phyloP scores from a whole-genome alignment of 2,888 invertebrate species.

The Orgyia antiqua region DNA sequence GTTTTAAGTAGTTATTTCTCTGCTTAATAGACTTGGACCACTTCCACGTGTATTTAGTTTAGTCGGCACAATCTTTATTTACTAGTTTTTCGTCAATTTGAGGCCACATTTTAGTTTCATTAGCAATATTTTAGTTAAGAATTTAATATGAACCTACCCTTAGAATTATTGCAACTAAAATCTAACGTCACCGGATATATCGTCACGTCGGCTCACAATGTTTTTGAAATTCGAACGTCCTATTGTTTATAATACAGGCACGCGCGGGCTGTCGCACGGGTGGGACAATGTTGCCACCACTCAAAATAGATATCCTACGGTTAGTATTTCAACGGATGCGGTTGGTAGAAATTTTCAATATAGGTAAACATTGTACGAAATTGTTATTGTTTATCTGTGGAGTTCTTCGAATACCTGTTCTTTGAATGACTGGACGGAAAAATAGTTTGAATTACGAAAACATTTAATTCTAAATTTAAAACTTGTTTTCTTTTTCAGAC shows the following conservation, averaged over 20 bases:
- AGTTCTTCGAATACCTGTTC: slow-evolving; percentile 22
- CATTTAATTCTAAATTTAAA: slow-evolving; percentile 3
- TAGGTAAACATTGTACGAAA: slow-evolving; percentile 32
- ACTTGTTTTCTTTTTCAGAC: slow-evolving; percentile 1
- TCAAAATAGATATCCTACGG: slow-evolving; percentile 55
- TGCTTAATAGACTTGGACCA: no score
- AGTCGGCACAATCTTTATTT: no score
- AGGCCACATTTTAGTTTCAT: no score
- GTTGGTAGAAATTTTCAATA: slow-evolving; percentile 29
- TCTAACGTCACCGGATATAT: slow-evolving; percentile 68
- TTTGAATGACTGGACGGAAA: slow-evolving; percentile 5
- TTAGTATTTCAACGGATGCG: slow-evolving; percentile 30
- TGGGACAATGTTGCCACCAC: slow-evolving; percentile 68
- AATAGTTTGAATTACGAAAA: neutral
- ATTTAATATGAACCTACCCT: slow-evolving; percentile 2
- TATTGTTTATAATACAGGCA: slow-evolving; percentile 67
- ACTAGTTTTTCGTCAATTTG: no score
- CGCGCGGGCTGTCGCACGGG: slow-evolving; percentile 67
- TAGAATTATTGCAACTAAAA: slow-evolving; percentile 27
- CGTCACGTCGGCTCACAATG: slow-evolving; percentile 66
- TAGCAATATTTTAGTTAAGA: no score
- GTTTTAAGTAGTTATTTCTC: no score
- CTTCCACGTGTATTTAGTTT: no score
- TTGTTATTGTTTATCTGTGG: slow-evolving; percentile 35
- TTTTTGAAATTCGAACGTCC: slow-evolving; percentile 73